phyloP scores from a whole-genome alignment of 2,113 vertebrate genomes.

The Nettapus auritus region DNA sequence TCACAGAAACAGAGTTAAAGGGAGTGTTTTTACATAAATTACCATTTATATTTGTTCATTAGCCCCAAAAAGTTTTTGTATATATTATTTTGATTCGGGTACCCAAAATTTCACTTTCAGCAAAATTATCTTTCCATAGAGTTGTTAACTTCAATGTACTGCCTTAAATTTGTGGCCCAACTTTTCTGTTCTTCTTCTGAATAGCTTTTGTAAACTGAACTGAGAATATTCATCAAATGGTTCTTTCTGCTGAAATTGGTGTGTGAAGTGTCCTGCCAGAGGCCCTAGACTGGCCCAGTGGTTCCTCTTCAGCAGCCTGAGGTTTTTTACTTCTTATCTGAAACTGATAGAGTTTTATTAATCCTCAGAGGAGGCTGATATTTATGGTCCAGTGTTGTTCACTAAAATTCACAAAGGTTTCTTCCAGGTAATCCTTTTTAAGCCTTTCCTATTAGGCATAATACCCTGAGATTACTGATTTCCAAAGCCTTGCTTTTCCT shows the following conservation, averaged over 20 bases:
- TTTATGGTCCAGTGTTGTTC: slow-evolving; percentile 48
- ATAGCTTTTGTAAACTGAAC: slow-evolving; percentile 2
- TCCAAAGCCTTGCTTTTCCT: slow-evolving; percentile 54
- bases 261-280: neutral
- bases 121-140: neutral
- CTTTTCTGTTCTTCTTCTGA: neutral
- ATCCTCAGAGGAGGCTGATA: neutral
- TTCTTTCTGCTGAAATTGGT: neutral
- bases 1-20: neutral
- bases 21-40: neutral
- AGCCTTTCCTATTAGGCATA: slow-evolving; percentile 63
- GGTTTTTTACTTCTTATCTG: slow-evolving; percentile 46
- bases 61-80: neutral
- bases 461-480: slow-evolving; percentile 64
- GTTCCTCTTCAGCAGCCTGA: slow-evolving; percentile 3
- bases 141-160: neutral
- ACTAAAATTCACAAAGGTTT: slow-evolving; percentile 54
- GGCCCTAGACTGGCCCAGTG: neutral
- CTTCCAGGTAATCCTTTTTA: slow-evolving; percentile 66
- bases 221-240: neutral
- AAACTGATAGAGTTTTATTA: slow-evolving; percentile 65
- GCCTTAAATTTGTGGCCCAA: neutral
- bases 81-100: neutral
- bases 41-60: neutral
- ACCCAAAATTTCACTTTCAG: neutral